phyloP scores from a whole-genome alignment of 35 echinoderm and acorn worm species.

The Holothuria glaberrima region DNA sequence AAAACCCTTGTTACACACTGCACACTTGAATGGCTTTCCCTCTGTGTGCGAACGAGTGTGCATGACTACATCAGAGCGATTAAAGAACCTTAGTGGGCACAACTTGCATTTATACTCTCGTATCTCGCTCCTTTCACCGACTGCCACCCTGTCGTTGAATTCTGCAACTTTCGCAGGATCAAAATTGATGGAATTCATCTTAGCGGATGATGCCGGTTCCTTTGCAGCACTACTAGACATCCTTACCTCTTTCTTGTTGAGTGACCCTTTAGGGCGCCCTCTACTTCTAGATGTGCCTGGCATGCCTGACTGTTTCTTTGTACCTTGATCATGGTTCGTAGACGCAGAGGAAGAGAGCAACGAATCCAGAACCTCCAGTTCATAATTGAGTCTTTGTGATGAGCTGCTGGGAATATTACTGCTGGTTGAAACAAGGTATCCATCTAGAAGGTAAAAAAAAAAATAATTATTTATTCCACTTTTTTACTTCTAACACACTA shows the following conservation, averaged over 20 bases:
- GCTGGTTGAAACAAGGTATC: neutral
- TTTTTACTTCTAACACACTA: too few species aligned
- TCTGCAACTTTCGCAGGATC: conserved; percentile 38
- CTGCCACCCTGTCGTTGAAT: conserved; percentile 10
- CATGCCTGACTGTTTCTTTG: neutral
- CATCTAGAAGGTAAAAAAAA: neutral
- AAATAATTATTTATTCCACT: neutral
- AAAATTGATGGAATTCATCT: conserved; percentile 32
- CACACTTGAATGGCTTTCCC: conserved; percentile 93
- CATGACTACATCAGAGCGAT: conserved; percentile 83
- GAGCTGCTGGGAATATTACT: conserved; percentile 36
- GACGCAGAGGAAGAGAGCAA: conserved; percentile 2
- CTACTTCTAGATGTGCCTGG: conserved; percentile 35
- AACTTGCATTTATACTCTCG: conserved; percentile 95
- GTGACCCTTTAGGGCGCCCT: conserved; percentile 51
- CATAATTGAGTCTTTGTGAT: conserved; percentile 8
- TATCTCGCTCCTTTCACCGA: conserved; percentile 29
- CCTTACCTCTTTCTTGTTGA: conserved; percentile 44
- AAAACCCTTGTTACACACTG: conserved; percentile 86
- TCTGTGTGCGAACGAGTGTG: conserved; percentile 90
- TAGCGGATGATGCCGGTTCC: neutral
- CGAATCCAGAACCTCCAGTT: conserved; percentile 39
- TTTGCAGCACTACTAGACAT: conserved; percentile 1
- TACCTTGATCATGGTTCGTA: conserved; percentile 3
- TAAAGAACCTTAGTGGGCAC: conserved; percentile 86